Conservation (phyloP, 2,797 vertebrate genomes). For the Hirundo rustica region DNA sequence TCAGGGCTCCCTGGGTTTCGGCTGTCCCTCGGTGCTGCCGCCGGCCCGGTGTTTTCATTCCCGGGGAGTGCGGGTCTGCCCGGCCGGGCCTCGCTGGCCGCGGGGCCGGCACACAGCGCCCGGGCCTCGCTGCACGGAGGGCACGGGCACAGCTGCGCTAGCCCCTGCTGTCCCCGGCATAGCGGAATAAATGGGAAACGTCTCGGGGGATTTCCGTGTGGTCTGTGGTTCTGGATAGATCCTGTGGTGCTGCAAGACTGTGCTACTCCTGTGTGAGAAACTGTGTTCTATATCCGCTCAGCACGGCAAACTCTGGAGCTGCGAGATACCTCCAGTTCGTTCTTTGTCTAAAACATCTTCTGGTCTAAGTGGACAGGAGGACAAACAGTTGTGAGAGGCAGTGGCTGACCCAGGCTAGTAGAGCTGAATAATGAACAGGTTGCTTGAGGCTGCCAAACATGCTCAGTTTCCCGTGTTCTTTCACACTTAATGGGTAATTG, state of each 20-base stretch:
- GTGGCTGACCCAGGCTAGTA: not conserved
- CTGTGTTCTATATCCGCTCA: fast-evolving
- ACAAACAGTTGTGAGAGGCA: not conserved
- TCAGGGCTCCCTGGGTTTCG: not conserved
- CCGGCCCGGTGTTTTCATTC: not conserved
- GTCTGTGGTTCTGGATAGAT: not conserved
- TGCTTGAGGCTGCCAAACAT: not conserved
- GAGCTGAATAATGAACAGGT: not conserved
- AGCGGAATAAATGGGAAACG: fast-evolving
- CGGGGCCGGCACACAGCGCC: not conserved
- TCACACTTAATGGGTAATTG: not conserved
- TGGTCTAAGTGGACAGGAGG: not conserved
- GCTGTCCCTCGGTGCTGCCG: not conserved
- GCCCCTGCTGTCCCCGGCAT: fast-evolving
- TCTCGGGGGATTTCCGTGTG: fast-evolving
- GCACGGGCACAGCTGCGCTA: not conserved
- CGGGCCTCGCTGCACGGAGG: fast-evolving
- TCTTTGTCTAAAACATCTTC: not conserved
- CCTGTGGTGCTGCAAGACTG: not conserved
- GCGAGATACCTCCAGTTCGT: not conserved
- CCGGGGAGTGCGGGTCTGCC: not conserved
- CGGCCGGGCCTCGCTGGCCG: not conserved
- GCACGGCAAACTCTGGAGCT: not conserved
- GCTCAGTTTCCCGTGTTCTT: not conserved
- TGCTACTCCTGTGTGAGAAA: not conserved